Conservation (phyloP, 2,113 vertebrate genomes). For the Halcyon senegalensis region DNA sequence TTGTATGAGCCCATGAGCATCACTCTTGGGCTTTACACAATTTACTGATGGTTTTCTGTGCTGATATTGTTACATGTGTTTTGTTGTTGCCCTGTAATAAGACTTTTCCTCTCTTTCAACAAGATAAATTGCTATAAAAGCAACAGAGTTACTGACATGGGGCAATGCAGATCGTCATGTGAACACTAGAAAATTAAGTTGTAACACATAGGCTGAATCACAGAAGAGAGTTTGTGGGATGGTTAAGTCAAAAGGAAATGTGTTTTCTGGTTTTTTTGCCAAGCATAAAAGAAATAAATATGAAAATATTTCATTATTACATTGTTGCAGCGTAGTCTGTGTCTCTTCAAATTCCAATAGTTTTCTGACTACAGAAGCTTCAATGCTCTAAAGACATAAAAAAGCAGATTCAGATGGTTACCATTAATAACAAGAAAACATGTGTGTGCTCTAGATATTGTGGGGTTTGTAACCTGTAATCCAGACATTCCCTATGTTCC, state of each 20-base stretch:
- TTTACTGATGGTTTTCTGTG: not conserved
- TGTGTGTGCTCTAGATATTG: not conserved
- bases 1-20: fast-evolving
- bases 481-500: not conserved
- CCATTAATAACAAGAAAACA: not conserved
- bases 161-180: not conserved
- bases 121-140: not conserved
- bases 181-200: not conserved
- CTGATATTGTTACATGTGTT: not conserved
- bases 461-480: not conserved
- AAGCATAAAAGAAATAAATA: not conserved
- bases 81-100: not conserved
- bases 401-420: not conserved
- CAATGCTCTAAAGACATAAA: not conserved
- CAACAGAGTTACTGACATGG: not conserved
- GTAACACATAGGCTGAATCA: not conserved
- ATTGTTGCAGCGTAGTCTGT: not conserved
- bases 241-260: not conserved
- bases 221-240: not conserved
- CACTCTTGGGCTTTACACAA: not conserved
- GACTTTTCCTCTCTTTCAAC: fast-evolving
- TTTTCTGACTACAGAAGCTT: not conserved
- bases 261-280: not conserved
- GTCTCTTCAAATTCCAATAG: not conserved
- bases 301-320: not conserved